Conservation (phyloP, 2,888 invertebrate species). For the Brachylomia viminalis region DNA sequence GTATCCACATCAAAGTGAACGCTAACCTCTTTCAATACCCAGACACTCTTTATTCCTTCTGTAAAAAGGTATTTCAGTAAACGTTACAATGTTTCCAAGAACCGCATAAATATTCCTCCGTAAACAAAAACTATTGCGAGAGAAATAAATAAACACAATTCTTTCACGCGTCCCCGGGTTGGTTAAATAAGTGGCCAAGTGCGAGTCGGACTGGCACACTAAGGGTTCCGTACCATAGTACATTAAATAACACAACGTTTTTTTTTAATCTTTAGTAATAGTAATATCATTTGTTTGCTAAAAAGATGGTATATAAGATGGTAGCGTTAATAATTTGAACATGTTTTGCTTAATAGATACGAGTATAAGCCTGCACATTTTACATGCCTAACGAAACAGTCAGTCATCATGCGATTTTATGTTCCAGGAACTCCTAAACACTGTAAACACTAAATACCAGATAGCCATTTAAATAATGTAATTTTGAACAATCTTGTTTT, state of each 20-base stretch:
- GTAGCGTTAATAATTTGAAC: no score
- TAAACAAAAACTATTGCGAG: conserved; percentile 69
- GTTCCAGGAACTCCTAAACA: no score
- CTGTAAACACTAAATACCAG: no score
- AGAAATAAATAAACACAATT: conserved; percentile 73
- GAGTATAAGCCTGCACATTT: no score
- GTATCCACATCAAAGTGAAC: conserved; percentile 43
- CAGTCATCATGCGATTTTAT: no score
- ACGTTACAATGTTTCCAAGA: conserved; percentile 32
- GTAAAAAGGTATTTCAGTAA: conserved; percentile 40
- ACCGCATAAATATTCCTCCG: conserved; percentile 56
- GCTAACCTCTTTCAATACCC: conserved; percentile 34
- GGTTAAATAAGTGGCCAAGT: conserved; percentile 64
- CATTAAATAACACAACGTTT: not conserved
- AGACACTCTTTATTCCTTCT: conserved; percentile 21
- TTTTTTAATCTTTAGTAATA: not conserved
- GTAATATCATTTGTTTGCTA: no score
- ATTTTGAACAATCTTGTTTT: no score
- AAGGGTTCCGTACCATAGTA: not conserved
- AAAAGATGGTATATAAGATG: no score
- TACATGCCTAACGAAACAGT: no score
- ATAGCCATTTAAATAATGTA: no score
- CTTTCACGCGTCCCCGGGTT: conserved; percentile 64
- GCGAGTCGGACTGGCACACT: not conserved
- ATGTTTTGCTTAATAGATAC: no score